phyloP scores from a whole-genome alignment of 2,888 invertebrate genomes.

The Resseliella maxima region DNA sequence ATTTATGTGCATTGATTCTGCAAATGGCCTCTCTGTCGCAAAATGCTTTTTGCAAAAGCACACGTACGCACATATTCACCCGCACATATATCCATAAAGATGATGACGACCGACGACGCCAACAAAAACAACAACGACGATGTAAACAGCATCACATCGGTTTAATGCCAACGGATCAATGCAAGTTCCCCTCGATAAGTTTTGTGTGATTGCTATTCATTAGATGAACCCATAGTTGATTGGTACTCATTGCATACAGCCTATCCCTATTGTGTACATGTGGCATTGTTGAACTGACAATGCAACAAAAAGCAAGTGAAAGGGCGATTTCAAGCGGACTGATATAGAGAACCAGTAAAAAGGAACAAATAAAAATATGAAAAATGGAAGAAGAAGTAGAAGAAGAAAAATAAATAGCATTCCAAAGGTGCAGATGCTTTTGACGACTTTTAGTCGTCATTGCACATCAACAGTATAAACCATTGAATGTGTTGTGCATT shows the following conservation, averaged over 20 bases:
- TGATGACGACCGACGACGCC: no score
- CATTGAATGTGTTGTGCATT: background rate
- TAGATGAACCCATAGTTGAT: constrained; percentile 18
- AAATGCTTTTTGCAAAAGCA: no score
- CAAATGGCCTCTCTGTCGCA: background rate
- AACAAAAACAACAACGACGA: no score
- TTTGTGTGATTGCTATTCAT: constrained; percentile 31
- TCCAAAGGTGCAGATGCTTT: background rate
- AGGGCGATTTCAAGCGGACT: background rate
- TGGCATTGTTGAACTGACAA: background rate
- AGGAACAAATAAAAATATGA: background rate
- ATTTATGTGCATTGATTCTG: background rate
- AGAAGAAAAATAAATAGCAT: background rate
- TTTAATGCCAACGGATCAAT: background rate
- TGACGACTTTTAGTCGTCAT: background rate
- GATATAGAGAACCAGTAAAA: background rate
- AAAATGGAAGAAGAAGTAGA: no score
- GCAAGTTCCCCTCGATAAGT: background rate
- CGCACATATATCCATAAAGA: no score
- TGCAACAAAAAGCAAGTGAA: background rate
- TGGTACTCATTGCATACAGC: background rate
- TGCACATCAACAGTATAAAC: background rate
- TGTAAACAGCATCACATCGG: background rate
- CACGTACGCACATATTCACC: no score
- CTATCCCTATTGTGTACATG: background rate